Conservation (phyloP, 2,888 invertebrate species). For the Athalia cordata region DNA sequence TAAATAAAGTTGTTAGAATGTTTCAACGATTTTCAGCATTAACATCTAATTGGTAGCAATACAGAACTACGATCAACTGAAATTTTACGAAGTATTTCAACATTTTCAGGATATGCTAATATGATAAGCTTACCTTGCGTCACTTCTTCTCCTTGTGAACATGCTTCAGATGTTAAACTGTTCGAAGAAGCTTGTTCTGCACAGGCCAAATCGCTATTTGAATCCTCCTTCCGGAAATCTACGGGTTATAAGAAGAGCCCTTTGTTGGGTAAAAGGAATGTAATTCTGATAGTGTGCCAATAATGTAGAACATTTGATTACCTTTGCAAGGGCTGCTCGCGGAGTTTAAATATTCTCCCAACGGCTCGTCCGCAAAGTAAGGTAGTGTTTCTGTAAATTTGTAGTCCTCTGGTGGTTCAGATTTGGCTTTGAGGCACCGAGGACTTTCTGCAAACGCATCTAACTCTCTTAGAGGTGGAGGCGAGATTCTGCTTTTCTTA, state of each 20-base stretch:
- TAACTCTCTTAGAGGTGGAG: slow-evolving; percentile 39
- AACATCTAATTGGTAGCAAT: too few relatives aligned
- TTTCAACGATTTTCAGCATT: too few relatives aligned
- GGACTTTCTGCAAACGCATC: slow-evolving; percentile 5
- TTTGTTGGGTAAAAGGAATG: background rate
- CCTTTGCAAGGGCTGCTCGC: slow-evolving; percentile 12
- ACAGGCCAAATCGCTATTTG: background rate
- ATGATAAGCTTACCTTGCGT: slow-evolving; percentile 24
- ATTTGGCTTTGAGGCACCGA: slow-evolving; percentile 21
- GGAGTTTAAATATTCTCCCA: slow-evolving; percentile 28
- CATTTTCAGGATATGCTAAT: background rate
- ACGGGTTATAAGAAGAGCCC: background rate
- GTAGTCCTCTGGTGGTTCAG: slow-evolving; percentile 32
- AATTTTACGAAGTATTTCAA: slow-evolving; percentile 13
- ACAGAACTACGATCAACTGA: background rate
- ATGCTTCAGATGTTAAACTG: slow-evolving; percentile 12
- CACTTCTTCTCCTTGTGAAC: slow-evolving; percentile 22
- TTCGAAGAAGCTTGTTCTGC: background rate
- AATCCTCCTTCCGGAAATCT: background rate
- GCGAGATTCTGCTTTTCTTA: slow-evolving; percentile 41
- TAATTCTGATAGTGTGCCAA: too few relatives aligned
- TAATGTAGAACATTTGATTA: background rate
- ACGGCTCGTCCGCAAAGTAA: slow-evolving; percentile 31
- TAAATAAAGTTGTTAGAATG: too few relatives aligned
- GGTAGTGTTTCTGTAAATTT: background rate